Base-by-base conservation (phyloP, 2,797 vertebrate genomes). In the Hoplostethus atlanticus region DNA sequence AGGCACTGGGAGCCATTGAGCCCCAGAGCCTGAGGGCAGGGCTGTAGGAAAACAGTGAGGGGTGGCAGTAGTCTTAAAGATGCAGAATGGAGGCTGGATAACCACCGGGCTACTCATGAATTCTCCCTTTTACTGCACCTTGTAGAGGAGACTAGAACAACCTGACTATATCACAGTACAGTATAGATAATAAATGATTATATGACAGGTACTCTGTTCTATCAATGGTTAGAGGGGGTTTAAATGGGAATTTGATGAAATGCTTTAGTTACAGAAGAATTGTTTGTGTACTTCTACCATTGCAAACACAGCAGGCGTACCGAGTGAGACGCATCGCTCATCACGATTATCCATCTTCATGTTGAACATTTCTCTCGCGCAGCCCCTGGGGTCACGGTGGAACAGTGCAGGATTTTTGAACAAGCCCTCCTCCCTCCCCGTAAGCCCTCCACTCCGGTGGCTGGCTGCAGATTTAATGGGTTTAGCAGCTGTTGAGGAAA, bases 401-500 rank as follows among this genome's bases (percentile, higher is more conserved):
- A 87, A 82, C 70, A 76, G 77, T 71, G 71, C 82, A 75, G 53
- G 76, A 77, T 91, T 90, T 21, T 84, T 87, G 89, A 77, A 28
- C 40, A 76, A 89, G 64, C 79, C 85, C 87, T 74, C 80, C 81
- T 74, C 70, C 80, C 84, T 83, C 88, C 78, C 71, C 68, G 80
- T 72, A 88, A 84, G 52, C 80, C 82, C 84, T 87, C 81, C 63
- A 82, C 88, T 90, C 87, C 54, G 73, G 87, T 91, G 91, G 90
- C 90, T 92, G 92, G 90, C 89, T 93, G 89, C 87, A 86, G 88
- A 91, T 92, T 91, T 94, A 94, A 94, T 92, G 90, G 89, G 83
- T 38, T 91, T 91, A 93, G 87, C 93, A 92, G 93, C 92, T 93
- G 92, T 90, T 93, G 89, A 92, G 91, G 83, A 93, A 87, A 92